phyloP scores from a whole-genome alignment of 2,113 vertebrate genomes.

The Rhizomys pruinosus region DNA sequence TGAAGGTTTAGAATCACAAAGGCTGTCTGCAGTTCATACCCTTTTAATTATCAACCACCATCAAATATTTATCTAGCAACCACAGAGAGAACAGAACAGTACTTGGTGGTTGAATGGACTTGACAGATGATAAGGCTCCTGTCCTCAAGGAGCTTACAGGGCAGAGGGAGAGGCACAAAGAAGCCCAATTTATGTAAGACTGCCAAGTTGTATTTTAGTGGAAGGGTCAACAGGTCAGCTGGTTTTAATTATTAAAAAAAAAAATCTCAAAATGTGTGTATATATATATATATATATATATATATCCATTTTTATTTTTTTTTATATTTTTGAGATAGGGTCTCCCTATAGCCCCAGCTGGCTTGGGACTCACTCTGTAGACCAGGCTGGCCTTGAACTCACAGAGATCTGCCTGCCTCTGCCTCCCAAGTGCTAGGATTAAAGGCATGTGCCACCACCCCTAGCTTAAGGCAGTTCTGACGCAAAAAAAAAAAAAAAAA shows the following conservation, averaged over 20 bases:
- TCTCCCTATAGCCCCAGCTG: too few species aligned
- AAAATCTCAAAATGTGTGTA: background rate
- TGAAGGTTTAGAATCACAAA: background rate
- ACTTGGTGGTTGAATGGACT: background rate
- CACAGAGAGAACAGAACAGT: background rate
- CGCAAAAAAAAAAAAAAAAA: too few species aligned
- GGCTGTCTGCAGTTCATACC: background rate
- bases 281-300: too few species aligned
- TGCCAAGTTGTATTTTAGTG: background rate
- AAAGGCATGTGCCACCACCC: too few species aligned
- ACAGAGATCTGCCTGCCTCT: too few species aligned
- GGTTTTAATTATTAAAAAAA: background rate
- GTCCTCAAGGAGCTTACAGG: constrained; percentile 17
- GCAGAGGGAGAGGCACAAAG: background rate
- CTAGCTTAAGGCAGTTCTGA: too few species aligned
- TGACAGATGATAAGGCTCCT: background rate
- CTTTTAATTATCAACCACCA: constrained; percentile 61
- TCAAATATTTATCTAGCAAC: constrained; percentile 41
- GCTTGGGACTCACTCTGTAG: too few species aligned
- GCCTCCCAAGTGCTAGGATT: too few species aligned
- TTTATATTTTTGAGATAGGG: too few species aligned
- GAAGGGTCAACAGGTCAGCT: background rate
- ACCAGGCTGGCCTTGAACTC: too few species aligned
- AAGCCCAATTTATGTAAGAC: background rate
- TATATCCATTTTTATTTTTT: too few species aligned